Evolutionary conservation across 64 coral and sea anemone genomes (phyloP).

Genomic region (Pocillopora damicornis): DNA sequence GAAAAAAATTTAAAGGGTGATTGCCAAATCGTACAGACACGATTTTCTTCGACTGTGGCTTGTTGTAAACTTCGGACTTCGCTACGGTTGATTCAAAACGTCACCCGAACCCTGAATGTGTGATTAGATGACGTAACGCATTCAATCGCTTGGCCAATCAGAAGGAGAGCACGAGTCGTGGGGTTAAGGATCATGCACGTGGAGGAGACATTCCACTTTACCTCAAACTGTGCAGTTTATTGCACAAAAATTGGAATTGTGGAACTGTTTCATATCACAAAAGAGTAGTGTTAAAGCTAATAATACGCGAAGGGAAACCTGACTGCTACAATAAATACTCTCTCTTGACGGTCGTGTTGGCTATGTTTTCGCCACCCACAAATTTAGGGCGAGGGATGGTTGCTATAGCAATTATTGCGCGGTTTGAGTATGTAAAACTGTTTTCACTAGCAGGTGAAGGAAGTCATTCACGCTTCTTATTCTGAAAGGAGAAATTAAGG

Average conservation of each 20-base stretch:
- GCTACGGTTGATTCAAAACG: constrained; percentile 24
- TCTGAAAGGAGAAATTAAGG: neutral
- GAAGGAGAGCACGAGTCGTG: constrained; percentile 8
- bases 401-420: constrained; percentile 23
- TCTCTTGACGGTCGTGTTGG: neutral
- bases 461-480: neutral
- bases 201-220: neutral
- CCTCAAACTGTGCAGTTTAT: constrained; percentile 13
- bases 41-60: neutral
- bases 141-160: constrained; percentile 13
- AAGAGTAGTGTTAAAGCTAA: neutral
- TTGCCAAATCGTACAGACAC: neutral
- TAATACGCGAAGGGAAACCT: neutral
- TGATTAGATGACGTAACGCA: constrained; percentile 49
- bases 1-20: constrained; percentile 29
- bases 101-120: constrained; percentile 37
- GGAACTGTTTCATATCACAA: neutral
- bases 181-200: constrained; percentile 24
- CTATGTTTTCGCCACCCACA: neutral
- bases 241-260: neutral
- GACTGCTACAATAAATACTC: neutral
- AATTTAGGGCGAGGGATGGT: neutral
- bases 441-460: neutral
- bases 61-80: constrained; percentile 16
- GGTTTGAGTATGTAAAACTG: neutral